Base-by-base conservation (phyloP, 2,888 invertebrate genomes). In the Andrena marginata region DNA sequence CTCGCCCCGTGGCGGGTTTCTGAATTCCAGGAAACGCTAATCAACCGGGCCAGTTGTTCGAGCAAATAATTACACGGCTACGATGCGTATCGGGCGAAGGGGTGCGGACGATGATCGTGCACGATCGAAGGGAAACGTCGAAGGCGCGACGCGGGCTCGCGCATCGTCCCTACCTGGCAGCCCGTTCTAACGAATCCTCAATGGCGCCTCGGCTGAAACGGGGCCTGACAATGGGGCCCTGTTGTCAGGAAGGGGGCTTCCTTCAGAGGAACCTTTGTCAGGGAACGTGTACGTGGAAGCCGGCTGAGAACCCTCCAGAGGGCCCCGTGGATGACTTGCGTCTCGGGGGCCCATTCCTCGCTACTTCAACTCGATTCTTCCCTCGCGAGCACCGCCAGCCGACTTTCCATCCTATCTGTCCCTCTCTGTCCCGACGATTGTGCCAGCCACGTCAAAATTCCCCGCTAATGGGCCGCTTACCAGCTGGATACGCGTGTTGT, bases 251-350 rank as follows among this genome's bases (percentile, higher is more conserved):
- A 87, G 85, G 87, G 87, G 84, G 87, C 87, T 91, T 90, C 87
- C 89, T 89, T 90, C 82, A 74, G 86, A 81, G 86, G 85, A 86
- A 86, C 89, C 90, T 90, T 89, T 89, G 90, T 90, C 87, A 87
- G 63, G 87, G 81, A 85, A 88, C 85, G 82, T 56, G 56, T 85
- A 84, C 85, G 85, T 80, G 85, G 84, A 89, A 88, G 82, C 85
- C 85, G 82, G 77, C 87, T 83, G 87, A 89, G 88, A 80, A 87
- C 80, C 81, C 86, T 89, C 86, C 8, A 73, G 85, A 90, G 89
- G 85, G 79, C 84, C 80, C 69, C 79, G 83, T 88, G 85, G 90
- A 91, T 92, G 92, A 92, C 92, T 92, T 91, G 92, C 91, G 87
- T 80, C 89, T 91, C 85, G 87, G 77, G 77, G 84, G 84, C 83